phyloP scores from a whole-genome alignment of 2,888 invertebrate genomes.

The Diplazon laetatorius region DNA sequence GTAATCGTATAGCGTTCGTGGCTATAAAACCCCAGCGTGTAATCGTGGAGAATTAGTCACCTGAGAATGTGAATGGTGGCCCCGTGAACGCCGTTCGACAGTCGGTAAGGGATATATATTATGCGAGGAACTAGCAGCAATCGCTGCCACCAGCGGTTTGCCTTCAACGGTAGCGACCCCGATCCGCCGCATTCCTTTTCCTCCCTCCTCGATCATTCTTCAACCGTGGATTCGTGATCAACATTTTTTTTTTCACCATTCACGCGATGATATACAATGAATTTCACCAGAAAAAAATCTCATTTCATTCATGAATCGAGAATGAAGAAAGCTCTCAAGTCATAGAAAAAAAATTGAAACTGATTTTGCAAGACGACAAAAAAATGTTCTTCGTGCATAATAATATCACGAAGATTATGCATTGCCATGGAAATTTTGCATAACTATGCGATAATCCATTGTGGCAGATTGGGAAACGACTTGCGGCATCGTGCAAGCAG shows the following conservation, averaged over 20 bases:
- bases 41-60: constrained; percentile 74
- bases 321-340: background rate
- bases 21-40: constrained; percentile 43
- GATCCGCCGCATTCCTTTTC: constrained; percentile 79
- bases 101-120: constrained; percentile 53
- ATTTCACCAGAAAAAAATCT: background rate
- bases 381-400: too few species aligned
- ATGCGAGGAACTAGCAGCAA: constrained; percentile 52
- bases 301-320: constrained; percentile 1
- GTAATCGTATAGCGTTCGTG: constrained; percentile 14
- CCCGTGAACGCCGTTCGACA: constrained; percentile 63
- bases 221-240: constrained; percentile 13
- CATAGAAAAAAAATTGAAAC: too few species aligned
- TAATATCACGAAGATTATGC: too few species aligned
- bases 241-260: constrained; percentile 28
- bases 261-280: background rate
- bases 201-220: constrained; percentile 45
- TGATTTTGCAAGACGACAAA: too few species aligned
- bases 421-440: constrained; percentile 6
- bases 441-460: constrained; percentile 6
- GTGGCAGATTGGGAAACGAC: constrained; percentile 19
- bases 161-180: constrained; percentile 81
- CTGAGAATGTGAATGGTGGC: constrained; percentile 77
- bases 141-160: constrained; percentile 75
- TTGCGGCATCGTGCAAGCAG: constrained; percentile 23